Conservation (phyloP, 2,888 invertebrate genomes). For the Lumbricus terrestris region DNA sequence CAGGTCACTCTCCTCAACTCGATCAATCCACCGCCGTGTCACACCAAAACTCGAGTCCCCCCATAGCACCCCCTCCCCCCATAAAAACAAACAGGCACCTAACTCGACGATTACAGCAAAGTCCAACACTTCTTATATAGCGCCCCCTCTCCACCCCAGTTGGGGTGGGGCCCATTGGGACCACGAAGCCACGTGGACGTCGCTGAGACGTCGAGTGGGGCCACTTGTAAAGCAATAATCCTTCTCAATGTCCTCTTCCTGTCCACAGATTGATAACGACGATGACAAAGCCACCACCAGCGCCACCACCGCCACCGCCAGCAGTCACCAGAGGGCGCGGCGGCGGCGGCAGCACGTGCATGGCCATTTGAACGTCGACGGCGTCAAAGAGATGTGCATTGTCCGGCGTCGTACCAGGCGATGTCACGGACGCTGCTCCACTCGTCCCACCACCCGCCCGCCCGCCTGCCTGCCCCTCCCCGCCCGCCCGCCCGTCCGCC, state of each 20-base stretch:
- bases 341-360: too few species aligned
- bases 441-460: background rate
- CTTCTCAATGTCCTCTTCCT: background rate
- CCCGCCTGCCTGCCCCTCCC: background rate
- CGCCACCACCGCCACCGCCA: too few species aligned
- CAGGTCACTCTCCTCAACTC: background rate
- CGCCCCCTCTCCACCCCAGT: too few species aligned
- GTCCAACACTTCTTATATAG: background rate
- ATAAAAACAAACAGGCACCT: background rate
- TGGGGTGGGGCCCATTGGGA: background rate
- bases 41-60: background rate
- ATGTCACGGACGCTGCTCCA: background rate
- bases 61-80: too few species aligned
- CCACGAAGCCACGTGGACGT: background rate
- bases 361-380: background rate
- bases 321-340: background rate
- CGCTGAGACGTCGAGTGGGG: background rate
- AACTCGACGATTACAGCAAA: background rate
- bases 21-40: background rate
- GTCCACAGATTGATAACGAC: too few species aligned
- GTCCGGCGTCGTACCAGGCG: background rate
- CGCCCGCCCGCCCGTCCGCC: background rate
- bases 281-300: too few species aligned
- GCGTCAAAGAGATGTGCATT: conserved; percentile 3
- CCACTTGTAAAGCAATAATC: background rate